Evolutionary conservation across 2,113 vertebrate genomes (phyloP).

Genomic region (Ameiurus melas): DNA sequence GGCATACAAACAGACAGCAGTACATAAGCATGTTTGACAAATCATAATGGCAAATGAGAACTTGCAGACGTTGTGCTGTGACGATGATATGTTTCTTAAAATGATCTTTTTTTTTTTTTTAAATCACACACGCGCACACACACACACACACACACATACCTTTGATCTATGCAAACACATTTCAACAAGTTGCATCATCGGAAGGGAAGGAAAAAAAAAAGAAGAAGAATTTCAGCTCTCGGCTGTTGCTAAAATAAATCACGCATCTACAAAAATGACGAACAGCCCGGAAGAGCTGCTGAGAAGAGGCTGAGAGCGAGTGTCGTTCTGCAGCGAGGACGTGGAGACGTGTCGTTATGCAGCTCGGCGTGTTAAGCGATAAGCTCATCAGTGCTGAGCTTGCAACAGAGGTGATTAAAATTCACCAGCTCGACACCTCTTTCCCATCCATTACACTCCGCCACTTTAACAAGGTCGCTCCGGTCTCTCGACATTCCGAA

Average conservation of each 20-base stretch:
- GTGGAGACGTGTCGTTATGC: background rate
- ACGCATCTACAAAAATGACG: background rate
- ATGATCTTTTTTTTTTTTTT: background rate
- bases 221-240: background rate
- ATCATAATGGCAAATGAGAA: constrained; percentile 69
- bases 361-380: constrained; percentile 4
- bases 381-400: constrained; percentile 30
- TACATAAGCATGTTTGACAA: constrained; percentile 59
- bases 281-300: background rate
- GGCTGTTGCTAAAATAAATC: background rate
- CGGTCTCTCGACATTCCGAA: constrained; percentile 6
- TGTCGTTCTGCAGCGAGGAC: background rate
- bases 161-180: constrained; percentile 2
- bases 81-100: constrained; percentile 52
- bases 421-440: constrained; percentile 12
- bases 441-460: constrained; percentile 17
- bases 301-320: background rate
- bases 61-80: constrained; percentile 65
- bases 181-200: constrained; percentile 10
- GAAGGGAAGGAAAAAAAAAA: background rate
- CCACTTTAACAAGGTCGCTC: constrained; percentile 8
- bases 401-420: constrained; percentile 28
- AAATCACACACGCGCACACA: constrained; percentile 24
- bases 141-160: constrained; percentile 1
- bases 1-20: constrained; percentile 51